Percentiles rank a stretch among this genome's conserved stretches.
Conservation (phyloP, 1,140 invertebrate species). For the Pogonognathellus flavescens region DNA sequence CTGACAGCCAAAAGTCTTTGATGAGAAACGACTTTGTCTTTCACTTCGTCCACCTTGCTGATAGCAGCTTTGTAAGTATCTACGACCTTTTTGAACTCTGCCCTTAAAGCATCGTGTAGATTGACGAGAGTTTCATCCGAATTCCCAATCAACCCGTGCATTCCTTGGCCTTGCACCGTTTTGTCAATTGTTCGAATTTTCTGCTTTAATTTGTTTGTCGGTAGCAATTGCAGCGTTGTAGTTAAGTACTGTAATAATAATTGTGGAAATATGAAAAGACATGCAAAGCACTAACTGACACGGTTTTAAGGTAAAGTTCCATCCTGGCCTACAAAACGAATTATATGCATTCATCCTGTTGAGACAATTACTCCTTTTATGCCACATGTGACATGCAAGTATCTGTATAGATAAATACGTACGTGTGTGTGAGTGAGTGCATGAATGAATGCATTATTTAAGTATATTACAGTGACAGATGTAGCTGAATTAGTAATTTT, state of each 20-base stretch:
- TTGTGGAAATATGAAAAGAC: too few relatives aligned
- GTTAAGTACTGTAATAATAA: background rate
- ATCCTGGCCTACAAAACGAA: too few relatives aligned
- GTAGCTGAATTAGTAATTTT: constrained; percentile 5
- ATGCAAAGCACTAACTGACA: too few relatives aligned
- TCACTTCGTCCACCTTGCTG: constrained; percentile 34
- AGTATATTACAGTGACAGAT: background rate
- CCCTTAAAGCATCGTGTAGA: constrained; percentile 77
- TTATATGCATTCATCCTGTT: too few relatives aligned
- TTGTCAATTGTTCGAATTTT: constrained; percentile 44
- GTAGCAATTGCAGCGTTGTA: constrained; percentile 19
- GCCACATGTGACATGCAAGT: too few relatives aligned
- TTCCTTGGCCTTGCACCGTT: constrained; percentile 38
- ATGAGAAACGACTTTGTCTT: constrained; percentile 75
- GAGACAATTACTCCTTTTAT: too few relatives aligned
- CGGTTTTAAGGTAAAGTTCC: too few relatives aligned
- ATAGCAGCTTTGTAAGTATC: constrained; percentile 89
- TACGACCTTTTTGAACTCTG: constrained; percentile 85
- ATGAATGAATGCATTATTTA: too few relatives aligned
- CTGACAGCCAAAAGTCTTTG: constrained; percentile 87
- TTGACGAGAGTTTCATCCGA: constrained; percentile 75
- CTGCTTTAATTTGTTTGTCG: constrained; percentile 26
- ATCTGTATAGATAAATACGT: too few relatives aligned
- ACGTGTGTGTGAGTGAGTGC: too few relatives aligned
- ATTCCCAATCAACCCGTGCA: constrained; percentile 83